Percentiles rank a stretch among this genome's conserved stretches.
These are phyloP conservation scores for Bombyx huttoni DNA, from an alignment of 2,888 invertebrate genomes.

Conservation along the genomic window DNA sequence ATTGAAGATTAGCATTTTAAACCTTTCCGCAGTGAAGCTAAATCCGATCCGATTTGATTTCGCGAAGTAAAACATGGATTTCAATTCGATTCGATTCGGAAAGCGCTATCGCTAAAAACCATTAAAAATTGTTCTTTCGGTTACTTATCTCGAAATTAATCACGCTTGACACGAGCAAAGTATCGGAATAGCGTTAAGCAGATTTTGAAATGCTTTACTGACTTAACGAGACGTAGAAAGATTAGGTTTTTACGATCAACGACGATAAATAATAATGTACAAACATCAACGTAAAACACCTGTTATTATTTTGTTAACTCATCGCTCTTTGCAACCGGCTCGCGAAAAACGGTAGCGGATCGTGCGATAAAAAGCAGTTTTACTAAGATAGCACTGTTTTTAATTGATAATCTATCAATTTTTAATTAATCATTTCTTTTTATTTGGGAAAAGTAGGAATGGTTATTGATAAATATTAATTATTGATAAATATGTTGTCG, in stretches of 20 bases:
- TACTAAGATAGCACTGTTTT: no score
- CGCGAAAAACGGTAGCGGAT: no score
- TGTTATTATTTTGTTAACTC: no score
- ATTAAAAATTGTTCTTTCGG: neutral
- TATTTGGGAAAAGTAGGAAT: no score
- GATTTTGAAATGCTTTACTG: constrained; percentile 55
- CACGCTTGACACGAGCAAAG: constrained; percentile 19
- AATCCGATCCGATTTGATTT: neutral
- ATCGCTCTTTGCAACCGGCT: no score
- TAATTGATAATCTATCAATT: no score
- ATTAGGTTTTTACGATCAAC: constrained; percentile 31
- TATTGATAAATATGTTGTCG: neutral
- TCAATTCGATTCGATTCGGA: neutral
- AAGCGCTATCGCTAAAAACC: neutral
- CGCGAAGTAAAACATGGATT: neutral
- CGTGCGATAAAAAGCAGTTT: no score
- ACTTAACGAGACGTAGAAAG: constrained; percentile 55
- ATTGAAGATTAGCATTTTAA: no score
- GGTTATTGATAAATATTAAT: no score
- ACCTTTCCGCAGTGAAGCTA: no score
- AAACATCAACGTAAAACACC: no score
- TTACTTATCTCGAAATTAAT: constrained; percentile 27
- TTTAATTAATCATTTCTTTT: no score
- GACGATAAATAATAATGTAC: neutral
- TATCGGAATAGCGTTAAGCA: constrained; percentile 28